Conservation (phyloP, 1,140 invertebrate genomes). For the Daktulosphaira vitifoliae region DNA sequence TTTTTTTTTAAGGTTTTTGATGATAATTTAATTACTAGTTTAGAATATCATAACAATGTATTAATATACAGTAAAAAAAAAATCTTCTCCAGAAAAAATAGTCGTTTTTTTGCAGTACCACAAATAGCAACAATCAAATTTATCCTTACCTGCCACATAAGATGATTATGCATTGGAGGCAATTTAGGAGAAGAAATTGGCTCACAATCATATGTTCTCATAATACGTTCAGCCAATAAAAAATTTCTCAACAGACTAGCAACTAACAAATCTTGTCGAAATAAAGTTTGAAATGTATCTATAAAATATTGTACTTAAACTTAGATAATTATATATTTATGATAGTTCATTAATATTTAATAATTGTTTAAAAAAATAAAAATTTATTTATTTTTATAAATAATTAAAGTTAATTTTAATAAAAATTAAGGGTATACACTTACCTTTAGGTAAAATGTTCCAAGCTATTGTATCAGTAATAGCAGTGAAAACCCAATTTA, state of each 20-base stretch:
- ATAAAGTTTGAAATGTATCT: slow-evolving; percentile 93
- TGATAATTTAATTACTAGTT: too few relatives aligned
- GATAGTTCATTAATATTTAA: too few relatives aligned
- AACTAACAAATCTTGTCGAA: slow-evolving; percentile 94
- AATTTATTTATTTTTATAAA: neutral
- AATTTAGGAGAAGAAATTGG: slow-evolving; percentile 84
- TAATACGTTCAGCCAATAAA: slow-evolving; percentile 89
- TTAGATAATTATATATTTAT: slow-evolving; percentile 17
- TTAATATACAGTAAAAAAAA: too few relatives aligned
- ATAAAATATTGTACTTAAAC: slow-evolving; percentile 41
- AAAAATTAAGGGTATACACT: too few relatives aligned
- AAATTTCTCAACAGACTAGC: slow-evolving; percentile 97
- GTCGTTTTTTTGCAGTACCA: too few relatives aligned
- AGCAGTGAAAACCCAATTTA: slow-evolving; percentile 99
- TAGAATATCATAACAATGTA: too few relatives aligned
- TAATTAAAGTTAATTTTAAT: neutral
- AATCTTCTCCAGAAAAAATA: too few relatives aligned
- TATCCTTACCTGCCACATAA: slow-evolving; percentile 65
- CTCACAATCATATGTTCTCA: slow-evolving; percentile 92
- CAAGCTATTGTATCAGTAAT: slow-evolving; percentile 99
- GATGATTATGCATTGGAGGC: slow-evolving; percentile 83
- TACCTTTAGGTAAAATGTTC: slow-evolving; percentile 84
- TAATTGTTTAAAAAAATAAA: neutral
- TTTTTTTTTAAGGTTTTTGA: too few relatives aligned
- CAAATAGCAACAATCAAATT: too few relatives aligned